phyloP scores from a whole-genome alignment of 2,888 invertebrate species.

The Drosophila borborema region DNA sequence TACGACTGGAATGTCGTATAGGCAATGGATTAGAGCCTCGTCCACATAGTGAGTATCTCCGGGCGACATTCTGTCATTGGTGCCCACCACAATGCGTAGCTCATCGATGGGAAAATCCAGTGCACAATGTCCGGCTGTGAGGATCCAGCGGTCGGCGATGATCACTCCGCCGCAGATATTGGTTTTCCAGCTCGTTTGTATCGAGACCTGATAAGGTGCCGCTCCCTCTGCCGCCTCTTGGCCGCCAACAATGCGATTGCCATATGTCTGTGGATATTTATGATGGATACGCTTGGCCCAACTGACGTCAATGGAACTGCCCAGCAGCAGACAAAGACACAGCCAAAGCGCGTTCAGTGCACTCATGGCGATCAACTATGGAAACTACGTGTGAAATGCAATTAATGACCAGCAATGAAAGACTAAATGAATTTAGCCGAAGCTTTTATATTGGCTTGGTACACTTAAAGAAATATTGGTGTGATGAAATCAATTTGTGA shows the following conservation, averaged over 20 bases:
- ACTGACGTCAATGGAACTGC: slow-evolving; percentile 69
- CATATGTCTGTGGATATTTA: slow-evolving; percentile 23
- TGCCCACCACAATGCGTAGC: slow-evolving; percentile 72
- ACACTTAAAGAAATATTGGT: neutral
- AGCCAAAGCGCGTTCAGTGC: slow-evolving; percentile 3
- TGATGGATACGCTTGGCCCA: slow-evolving; percentile 58
- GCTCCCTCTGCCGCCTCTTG: slow-evolving; percentile 64
- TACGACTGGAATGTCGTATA: slow-evolving; percentile 67
- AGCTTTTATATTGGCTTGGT: slow-evolving; percentile 59
- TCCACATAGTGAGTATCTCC: slow-evolving; percentile 60
- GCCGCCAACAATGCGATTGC: slow-evolving; percentile 76
- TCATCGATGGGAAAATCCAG: slow-evolving; percentile 51
- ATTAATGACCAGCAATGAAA: slow-evolving; percentile 70
- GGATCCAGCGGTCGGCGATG: slow-evolving; percentile 69
- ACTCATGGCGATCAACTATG: slow-evolving; percentile 21
- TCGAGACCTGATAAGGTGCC: slow-evolving; percentile 82
- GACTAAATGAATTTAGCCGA: slow-evolving; percentile 30
- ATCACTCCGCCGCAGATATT: slow-evolving; percentile 82
- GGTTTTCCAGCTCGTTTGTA: slow-evolving; percentile 65
- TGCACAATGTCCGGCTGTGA: slow-evolving; percentile 82
- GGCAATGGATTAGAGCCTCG: slow-evolving; percentile 58
- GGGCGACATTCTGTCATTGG: slow-evolving; percentile 62
- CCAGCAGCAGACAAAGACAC: slow-evolving; percentile 37
- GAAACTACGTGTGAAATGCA: slow-evolving; percentile 35
- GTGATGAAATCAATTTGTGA: neutral